A percentile compares a stretch with the other conserved stretches of the same genome.
phyloP scores from a whole-genome alignment of 2,113 vertebrate species.

The Gallinago undulata region DNA sequence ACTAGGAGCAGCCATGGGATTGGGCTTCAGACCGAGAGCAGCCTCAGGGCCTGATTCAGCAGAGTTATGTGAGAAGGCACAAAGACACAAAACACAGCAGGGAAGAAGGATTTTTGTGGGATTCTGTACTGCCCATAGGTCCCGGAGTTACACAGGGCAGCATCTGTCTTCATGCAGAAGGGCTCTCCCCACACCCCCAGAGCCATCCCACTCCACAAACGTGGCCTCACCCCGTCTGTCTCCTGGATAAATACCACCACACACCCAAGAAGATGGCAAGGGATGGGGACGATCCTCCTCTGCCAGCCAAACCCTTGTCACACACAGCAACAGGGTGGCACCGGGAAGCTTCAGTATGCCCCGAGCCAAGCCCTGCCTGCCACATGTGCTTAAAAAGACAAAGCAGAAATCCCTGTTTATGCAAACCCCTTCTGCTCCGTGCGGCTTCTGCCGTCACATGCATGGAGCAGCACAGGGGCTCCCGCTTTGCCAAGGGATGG shows the following conservation, averaged over 20 bases:
- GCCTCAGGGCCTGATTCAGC: background rate
- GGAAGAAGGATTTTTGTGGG: background rate
- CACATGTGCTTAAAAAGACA: background rate
- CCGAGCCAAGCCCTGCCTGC: background rate
- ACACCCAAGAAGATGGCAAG: background rate
- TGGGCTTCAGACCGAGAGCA: background rate
- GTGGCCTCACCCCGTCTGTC: background rate
- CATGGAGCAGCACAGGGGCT: fast-evolving
- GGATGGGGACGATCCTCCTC: background rate
- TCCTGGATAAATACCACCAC: background rate
- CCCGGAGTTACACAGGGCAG: fast-evolving
- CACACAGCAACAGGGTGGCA: background rate
- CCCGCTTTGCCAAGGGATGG: background rate
- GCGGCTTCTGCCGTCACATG: fast-evolving
- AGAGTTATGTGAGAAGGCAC: background rate
- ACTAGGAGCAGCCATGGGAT: background rate
- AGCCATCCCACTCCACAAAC: fast-evolving
- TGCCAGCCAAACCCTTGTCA: background rate
- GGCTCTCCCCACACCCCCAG: background rate
- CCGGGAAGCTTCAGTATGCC: fast-evolving
- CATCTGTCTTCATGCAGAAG: background rate
- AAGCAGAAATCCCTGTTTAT: background rate
- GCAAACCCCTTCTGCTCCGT: background rate
- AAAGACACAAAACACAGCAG: background rate
- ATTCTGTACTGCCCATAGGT: background rate